These are phyloP conservation scores for Gambusia holbrooki DNA, from an alignment of 2,113 vertebrate species.

Conservation along the genomic window DNA sequence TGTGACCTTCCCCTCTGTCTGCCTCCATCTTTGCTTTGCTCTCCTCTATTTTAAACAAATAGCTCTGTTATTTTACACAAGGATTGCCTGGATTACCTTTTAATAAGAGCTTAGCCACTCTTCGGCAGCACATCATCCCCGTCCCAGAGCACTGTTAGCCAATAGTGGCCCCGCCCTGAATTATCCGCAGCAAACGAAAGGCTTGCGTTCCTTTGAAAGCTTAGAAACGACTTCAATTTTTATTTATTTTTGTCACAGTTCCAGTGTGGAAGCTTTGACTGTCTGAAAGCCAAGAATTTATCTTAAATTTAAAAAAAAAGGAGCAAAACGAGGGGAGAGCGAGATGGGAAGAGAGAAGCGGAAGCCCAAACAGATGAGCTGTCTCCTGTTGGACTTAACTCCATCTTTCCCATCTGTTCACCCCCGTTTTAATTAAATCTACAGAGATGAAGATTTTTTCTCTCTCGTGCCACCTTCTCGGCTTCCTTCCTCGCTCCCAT, in stretches of 20 bases:
- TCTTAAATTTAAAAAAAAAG: slow-evolving; percentile 77
- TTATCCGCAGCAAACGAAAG: slow-evolving; percentile 69
- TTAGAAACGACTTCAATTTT: slow-evolving; percentile 60
- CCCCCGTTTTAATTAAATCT: slow-evolving; percentile 99
- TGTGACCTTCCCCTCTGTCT: slow-evolving; percentile 73
- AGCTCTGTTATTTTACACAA: slow-evolving; percentile 74
- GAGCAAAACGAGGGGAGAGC: slow-evolving; percentile 34
- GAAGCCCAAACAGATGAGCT: slow-evolving; percentile 91
- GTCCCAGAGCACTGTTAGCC: slow-evolving; percentile 31
- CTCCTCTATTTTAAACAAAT: slow-evolving; percentile 76
- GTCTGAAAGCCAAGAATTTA: slow-evolving; percentile 84
- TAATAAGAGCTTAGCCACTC: slow-evolving; percentile 77
- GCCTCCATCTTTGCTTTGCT: slow-evolving; percentile 46
- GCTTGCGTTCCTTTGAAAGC: slow-evolving; percentile 71
- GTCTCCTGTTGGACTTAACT: slow-evolving; percentile 91
- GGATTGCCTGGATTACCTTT: slow-evolving; percentile 79
- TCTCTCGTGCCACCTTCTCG: slow-evolving; percentile 71
- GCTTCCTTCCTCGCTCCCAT: slow-evolving; percentile 65
- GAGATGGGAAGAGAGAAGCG: slow-evolving; percentile 50
- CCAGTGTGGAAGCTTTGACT: slow-evolving; percentile 79
- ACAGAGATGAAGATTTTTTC: slow-evolving; percentile 87
- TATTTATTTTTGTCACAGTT: slow-evolving; percentile 72
- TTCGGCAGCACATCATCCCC: slow-evolving; percentile 59
- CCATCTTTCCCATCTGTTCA: slow-evolving; percentile 97
- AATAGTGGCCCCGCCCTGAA: slow-evolving; percentile 54